Percentiles rank a stretch among this genome's conserved stretches.
These are phyloP conservation scores for Montipora cactus DNA, from an alignment of 64 coral and sea anemone species.

Conservation along the genomic window DNA sequence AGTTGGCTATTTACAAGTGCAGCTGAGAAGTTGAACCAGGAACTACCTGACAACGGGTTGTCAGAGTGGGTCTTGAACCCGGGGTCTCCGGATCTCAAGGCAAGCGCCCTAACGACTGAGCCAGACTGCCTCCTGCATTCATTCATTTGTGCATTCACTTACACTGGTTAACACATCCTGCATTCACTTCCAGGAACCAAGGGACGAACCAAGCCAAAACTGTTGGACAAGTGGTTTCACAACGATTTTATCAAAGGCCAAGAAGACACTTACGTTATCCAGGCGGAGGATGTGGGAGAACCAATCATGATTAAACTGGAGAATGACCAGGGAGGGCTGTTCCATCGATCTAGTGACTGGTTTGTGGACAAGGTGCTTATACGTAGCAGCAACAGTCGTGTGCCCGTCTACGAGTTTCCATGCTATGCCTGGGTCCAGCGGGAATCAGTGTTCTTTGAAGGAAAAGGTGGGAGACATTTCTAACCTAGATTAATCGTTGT, in stretches of 20 bases:
- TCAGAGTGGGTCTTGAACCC: no score
- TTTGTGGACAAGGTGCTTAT: conserved; percentile 65
- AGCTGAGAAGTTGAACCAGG: no score
- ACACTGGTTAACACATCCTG: no score
- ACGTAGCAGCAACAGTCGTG: neutral
- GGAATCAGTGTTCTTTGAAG: conserved; percentile 59
- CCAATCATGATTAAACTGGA: conserved; percentile 48
- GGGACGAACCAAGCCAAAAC: conserved; percentile 22
- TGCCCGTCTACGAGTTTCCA: conserved; percentile 53
- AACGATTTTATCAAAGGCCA: conserved; percentile 56
- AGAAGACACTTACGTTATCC: conserved; percentile 52
- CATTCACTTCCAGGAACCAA: conserved; percentile 63
- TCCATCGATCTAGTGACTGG: conserved; percentile 63
- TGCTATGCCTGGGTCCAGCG: conserved; percentile 69
- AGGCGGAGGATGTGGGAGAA: conserved; percentile 60
- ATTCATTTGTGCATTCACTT: no score
- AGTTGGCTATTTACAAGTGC: no score
- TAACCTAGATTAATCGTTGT: neutral
- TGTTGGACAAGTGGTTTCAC: conserved; percentile 27
- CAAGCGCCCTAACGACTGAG: no score
- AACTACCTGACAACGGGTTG: no score
- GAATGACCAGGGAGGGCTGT: conserved; percentile 52
- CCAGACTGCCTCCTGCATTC: no score
- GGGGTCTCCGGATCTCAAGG: no score
- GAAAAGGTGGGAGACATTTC: conserved; percentile 42